These are phyloP conservation scores for Proctacanthus coquilletti DNA, from an alignment of 1,140 invertebrate species.

Conservation along the genomic window DNA sequence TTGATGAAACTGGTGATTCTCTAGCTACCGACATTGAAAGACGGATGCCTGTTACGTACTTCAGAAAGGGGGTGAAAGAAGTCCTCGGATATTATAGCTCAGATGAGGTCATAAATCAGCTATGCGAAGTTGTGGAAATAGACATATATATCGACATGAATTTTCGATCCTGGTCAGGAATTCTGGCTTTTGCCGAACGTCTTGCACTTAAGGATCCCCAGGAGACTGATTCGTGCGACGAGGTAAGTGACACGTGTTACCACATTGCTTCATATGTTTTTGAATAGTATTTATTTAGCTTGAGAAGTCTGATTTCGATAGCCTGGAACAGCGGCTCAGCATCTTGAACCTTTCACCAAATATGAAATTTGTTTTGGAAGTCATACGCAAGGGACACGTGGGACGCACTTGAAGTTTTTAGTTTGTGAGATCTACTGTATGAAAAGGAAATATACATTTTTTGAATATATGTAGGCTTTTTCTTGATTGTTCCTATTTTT, in stretches of 20 bases:
- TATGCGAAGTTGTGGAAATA: conserved; percentile 10
- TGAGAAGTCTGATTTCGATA: conserved; percentile 26
- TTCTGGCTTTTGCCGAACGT: conserved; percentile 39
- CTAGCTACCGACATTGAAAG: conserved; percentile 11
- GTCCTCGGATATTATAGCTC: conserved; percentile 27
- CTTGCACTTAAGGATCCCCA: conserved; percentile 25
- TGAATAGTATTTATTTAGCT: conserved; percentile 8
- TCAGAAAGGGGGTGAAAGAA: conserved; percentile 21
- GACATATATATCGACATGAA: conserved; percentile 13
- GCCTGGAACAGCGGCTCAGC: conserved; percentile 20
- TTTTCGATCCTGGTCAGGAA: conserved; percentile 40
- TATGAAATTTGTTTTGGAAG: background rate
- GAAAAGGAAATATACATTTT: too few relatives aligned
- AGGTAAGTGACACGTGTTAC: conserved; percentile 7
- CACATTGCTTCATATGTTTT: background rate
- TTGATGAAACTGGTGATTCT: conserved; percentile 6
- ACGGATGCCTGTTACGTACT: conserved; percentile 14
- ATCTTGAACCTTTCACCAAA: too few relatives aligned
- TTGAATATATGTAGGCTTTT: too few relatives aligned
- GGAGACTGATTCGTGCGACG: conserved; percentile 25
- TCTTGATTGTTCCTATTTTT: too few relatives aligned
- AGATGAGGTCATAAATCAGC: conserved; percentile 15
- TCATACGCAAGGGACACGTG: too few relatives aligned
- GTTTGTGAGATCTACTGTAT: too few relatives aligned
- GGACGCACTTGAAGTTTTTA: too few relatives aligned